A percentile compares a stretch with the other conserved stretches of the same genome.
Conservation (phyloP, 2,797 vertebrate genomes). For the Enteromius radiatus region DNA sequence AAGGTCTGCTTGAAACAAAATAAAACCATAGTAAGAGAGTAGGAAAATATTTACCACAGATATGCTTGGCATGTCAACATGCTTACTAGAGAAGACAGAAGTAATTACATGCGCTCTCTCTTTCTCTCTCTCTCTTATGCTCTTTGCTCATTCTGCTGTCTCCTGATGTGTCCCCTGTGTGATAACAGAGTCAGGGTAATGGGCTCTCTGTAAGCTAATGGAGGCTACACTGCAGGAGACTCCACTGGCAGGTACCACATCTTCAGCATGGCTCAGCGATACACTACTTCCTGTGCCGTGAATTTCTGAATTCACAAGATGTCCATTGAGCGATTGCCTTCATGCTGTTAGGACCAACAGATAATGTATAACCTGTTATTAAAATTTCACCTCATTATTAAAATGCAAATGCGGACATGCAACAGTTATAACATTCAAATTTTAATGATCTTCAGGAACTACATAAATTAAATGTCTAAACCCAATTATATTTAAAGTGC, state of each 20-base stretch:
- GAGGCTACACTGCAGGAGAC: slow-evolving; percentile 43
- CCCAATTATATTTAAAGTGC: neutral
- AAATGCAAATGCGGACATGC: slow-evolving; percentile 32
- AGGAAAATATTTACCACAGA: slow-evolving; percentile 40
- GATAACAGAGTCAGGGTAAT: slow-evolving; percentile 46
- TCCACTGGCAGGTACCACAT: slow-evolving; percentile 22
- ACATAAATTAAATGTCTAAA: neutral
- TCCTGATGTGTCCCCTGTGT: slow-evolving; percentile 47
- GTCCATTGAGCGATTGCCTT: slow-evolving; percentile 7
- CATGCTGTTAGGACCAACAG: neutral
- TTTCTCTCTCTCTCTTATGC: slow-evolving; percentile 21
- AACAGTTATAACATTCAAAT: slow-evolving; percentile 32
- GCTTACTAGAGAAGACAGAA: slow-evolving; percentile 35
- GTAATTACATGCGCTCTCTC: slow-evolving; percentile 45
- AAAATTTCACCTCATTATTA: slow-evolving; percentile 26
- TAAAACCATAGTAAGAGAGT: slow-evolving; percentile 5
- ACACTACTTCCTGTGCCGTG: neutral
- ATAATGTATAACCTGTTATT: slow-evolving; percentile 23
- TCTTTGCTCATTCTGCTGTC: slow-evolving; percentile 14
- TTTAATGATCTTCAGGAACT: neutral
- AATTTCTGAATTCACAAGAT: slow-evolving; percentile 26
- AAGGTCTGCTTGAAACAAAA: slow-evolving; percentile 10
- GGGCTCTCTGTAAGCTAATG: slow-evolving; percentile 50
- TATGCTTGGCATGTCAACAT: slow-evolving; percentile 27
- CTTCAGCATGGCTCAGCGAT: neutral